Evolutionary conservation across 2,888 invertebrate genomes (phyloP), one percentile per base, ranked within the genome.

Genomic region (Steinernema carpocapsae): DNA sequence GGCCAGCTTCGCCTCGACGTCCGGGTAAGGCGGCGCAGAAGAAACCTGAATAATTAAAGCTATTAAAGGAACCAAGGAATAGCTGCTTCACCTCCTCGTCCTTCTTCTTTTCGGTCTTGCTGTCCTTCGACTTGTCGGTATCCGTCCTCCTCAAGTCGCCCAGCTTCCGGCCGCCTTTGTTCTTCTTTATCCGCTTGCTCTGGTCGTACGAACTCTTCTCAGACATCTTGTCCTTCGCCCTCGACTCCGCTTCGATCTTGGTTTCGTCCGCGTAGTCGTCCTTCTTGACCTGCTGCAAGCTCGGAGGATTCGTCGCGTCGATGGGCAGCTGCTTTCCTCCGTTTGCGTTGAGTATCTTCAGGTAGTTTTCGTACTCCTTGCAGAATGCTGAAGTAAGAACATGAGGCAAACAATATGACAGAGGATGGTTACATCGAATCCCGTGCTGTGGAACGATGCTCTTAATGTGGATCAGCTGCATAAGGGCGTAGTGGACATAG

Each of bases 401-500:
- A 10, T 37, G 3, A 37, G 10, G 3, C 10, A 3, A 3, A 37
- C 4, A 3, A 6, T 37, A 6, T 10, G 10, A 37, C 4, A 10
- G 10, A 2, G 48, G 17, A 32, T 3, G 32, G 1, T 32, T 17
- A 64, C 46, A 42, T 43, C 32, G 26, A 43, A 74, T 56, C 17
- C 51, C 74, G 10, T 42, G 19, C 42, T 71, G 22, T 7, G 70
- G 26, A 42, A 56, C 74, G 24, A 74, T 42, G 12, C 51, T 26
- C 74, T 74, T 74, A 24, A 71, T 64, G 19, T 46, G 43, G 12
- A 56, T 14, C 26, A 74, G 51, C 24, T 74, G 74, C 24, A 74
- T 74, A 6, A 74, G n/a, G 12, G 74, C 70, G 52, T 71, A 74
- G 22, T 64, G 64, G 7, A 64, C 43, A 51, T 74, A 74, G 32